Evolutionary conservation across 2,888 invertebrate species (phyloP), one percentile per base, ranked within the genome.

Genomic region (Ectemnius cavifrons): DNA sequence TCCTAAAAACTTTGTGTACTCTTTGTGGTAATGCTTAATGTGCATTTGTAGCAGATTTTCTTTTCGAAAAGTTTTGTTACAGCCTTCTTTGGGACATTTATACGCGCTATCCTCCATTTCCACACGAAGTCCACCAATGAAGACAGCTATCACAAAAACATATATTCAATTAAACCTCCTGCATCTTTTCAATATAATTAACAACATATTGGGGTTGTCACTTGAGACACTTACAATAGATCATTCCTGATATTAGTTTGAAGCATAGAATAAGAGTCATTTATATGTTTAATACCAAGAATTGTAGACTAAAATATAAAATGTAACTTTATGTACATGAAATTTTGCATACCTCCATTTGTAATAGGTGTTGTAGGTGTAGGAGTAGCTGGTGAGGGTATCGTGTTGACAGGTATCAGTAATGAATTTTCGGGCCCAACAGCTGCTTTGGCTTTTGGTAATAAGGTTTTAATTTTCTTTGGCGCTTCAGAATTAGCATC

Each of bases 21-120:
- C 96, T 1, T 95, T 94, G 91, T 98, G 98, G 90, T 98, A 98
- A 90, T 98, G 98, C 87, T 98, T 98, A 57, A 98, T 95, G 89
- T 98, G 98, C 94, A 97, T 98, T 91, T 96, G 95, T 8, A 98
- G 92, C 63, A 98, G 93, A 77, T 96, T 97, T 88, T 97, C 97
- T 88, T 97, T 97, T 4, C 98, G 93, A 89, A 98, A 98, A 83
- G 95, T 96, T 91, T 98, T 98, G 64, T 93, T 94, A 88, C 98
- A 98, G 0, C 95, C 95, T 75, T 95, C 95, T 62, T 96, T 95
- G 0, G 97, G 97, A 88, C 97, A 97, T 46, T 92, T 93, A 81
- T 92, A 94, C 14, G 92, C 92, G 76, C 92, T 95, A 65, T 96
- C 94, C 63, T 95, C 93, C 79, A 95, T 93, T 91, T 94, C 94